Evolutionary conservation across 2,797 vertebrate species (phyloP).

Genomic region (Mus caroli): DNA sequence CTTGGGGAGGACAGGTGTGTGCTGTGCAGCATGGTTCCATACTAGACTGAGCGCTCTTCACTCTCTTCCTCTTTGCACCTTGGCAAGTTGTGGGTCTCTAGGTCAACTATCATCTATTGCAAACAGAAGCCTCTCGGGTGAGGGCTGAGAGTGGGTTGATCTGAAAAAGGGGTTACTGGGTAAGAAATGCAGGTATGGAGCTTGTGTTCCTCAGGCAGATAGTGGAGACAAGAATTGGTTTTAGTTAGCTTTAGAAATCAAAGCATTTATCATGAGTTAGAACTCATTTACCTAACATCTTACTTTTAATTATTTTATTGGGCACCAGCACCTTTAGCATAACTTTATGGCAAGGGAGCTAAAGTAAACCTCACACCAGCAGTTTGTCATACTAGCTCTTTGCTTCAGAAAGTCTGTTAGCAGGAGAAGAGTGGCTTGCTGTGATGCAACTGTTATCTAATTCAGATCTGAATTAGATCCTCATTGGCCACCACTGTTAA

Average conservation of each 20-base stretch:
- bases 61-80: background rate
- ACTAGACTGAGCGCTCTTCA: too few relatives aligned
- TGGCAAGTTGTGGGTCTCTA: background rate
- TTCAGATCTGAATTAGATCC: background rate
- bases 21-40: too few relatives aligned
- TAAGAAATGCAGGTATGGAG: background rate
- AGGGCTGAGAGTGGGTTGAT: background rate
- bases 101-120: background rate
- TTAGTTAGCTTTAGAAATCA: background rate
- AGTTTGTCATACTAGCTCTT: background rate
- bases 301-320: background rate
- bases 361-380: slow-evolving; percentile 2
- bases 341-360: background rate
- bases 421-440: background rate
- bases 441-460: background rate
- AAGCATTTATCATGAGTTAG: background rate
- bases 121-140: background rate
- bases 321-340: background rate
- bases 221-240: background rate
- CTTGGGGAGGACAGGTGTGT: background rate
- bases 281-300: background rate
- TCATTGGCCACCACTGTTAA: background rate
- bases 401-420: background rate
- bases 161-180: background rate
- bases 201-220: background rate